Evolutionary conservation across 2,888 invertebrate species (phyloP).

Genomic region (Pristionchus entomophagus): DNA sequence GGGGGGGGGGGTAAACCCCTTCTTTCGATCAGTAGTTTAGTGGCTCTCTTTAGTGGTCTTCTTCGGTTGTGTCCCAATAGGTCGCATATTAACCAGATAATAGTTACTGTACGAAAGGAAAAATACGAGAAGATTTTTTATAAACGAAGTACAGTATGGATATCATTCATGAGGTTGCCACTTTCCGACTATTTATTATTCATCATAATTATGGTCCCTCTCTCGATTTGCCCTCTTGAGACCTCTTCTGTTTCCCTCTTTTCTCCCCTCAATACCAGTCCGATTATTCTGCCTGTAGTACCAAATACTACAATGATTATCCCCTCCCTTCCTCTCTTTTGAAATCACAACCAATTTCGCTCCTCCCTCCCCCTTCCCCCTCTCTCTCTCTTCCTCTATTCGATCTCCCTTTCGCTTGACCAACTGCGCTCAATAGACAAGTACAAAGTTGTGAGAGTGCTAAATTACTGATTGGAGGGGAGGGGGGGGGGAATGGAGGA

Average conservation of each 20-base stretch:
- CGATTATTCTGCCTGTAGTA: not conserved
- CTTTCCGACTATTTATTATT: no score
- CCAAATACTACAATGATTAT: slow-evolving; percentile 23
- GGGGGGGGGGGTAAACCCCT: not conserved
- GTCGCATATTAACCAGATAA: no score
- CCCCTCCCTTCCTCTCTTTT: slow-evolving; percentile 14
- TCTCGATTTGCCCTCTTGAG: not conserved
- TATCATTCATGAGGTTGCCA: no score
- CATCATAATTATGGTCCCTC: no score
- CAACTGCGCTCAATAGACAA: slow-evolving; percentile 13
- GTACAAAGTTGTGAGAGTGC: slow-evolving; percentile 10
- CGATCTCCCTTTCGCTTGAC: slow-evolving; percentile 33
- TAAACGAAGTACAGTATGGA: no score
- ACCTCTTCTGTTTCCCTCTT: not conserved
- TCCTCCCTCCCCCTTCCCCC: slow-evolving; percentile 30
- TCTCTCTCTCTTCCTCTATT: no score
- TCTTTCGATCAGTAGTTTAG: not conserved
- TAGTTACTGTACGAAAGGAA: no score
- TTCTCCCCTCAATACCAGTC: not conserved
- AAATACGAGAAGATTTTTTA: no score
- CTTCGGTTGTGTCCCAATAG: no score
- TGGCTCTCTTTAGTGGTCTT: no score
- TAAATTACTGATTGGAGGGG: slow-evolving; percentile 32
- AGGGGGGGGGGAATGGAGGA: not conserved
- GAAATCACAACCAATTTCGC: slow-evolving; percentile 33